These are phyloP conservation scores for Drosophila obscura DNA, from an alignment of 1,140 invertebrate genomes.

Conservation along the genomic window DNA sequence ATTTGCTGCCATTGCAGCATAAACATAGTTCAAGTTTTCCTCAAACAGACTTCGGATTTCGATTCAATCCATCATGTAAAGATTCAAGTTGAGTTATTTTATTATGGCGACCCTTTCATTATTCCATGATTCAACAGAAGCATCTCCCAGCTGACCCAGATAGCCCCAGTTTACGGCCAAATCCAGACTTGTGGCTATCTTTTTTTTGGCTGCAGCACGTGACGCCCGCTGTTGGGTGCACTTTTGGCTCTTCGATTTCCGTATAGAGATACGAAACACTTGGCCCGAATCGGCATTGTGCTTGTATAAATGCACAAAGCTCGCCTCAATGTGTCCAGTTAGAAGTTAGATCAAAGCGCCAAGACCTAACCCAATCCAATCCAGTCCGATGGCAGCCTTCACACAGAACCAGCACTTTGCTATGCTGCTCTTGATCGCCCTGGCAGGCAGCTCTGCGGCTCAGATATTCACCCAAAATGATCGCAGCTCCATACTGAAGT, in stretches of 20 bases:
- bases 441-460: slow-evolving; percentile 22
- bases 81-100: too few species aligned
- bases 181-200: not conserved
- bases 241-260: slow-evolving; percentile 16
- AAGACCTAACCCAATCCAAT: not conserved
- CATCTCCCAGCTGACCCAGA: too few species aligned
- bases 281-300: not conserved
- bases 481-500: slow-evolving; percentile 58
- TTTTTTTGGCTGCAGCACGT: slow-evolving; percentile 18
- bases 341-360: slow-evolving; percentile 2
- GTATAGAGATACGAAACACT: slow-evolving; percentile 20
- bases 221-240: not conserved
- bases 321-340: slow-evolving; percentile 10
- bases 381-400: slow-evolving; percentile 22
- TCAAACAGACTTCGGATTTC: too few species aligned
- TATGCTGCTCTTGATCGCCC: slow-evolving; percentile 26
- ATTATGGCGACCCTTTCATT: too few species aligned
- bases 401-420: slow-evolving; percentile 38
- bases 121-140: too few species aligned
- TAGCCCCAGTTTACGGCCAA: not conserved
- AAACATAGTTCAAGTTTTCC: too few species aligned
- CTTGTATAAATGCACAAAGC: slow-evolving; percentile 27
- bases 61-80: too few species aligned
- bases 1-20: too few species aligned
- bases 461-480: slow-evolving; percentile 56